Conservation (phyloP, 30 jellyfish, hydroid and myxozoan species). For the Hydractinia echinata region DNA sequence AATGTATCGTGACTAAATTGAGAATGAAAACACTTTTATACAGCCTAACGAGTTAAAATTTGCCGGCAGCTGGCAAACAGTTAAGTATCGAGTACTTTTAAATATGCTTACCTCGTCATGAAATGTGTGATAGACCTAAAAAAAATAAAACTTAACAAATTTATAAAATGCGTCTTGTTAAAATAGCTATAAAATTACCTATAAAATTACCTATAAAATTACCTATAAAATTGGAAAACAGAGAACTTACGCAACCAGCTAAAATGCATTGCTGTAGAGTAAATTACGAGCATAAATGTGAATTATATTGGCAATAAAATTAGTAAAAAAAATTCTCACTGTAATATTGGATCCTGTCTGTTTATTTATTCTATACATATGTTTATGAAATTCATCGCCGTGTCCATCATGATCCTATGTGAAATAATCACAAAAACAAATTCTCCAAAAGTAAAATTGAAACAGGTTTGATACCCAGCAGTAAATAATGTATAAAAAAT, state of each 20-base stretch:
- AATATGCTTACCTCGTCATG: slow-evolving; percentile 81
- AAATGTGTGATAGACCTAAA: slow-evolving; percentile 85
- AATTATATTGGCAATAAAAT: neutral
- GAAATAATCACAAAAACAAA: neutral
- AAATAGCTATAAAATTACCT: neutral
- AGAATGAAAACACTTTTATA: neutral
- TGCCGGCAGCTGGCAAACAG: neutral
- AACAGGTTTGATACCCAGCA: neutral
- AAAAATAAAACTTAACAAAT: neutral
- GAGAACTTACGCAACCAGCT: neutral
- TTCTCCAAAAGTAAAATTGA: too few species aligned
- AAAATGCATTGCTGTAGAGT: neutral
- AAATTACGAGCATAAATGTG: too few species aligned
- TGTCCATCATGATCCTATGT: slow-evolving; percentile 94
- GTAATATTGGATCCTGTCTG: slow-evolving; percentile 92
- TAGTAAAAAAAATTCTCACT: slow-evolving; percentile 23
- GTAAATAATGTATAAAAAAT: neutral
- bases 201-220: neutral
- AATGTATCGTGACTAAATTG: neutral
- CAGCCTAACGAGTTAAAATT: neutral
- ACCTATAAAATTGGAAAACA: neutral
- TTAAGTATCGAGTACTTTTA: neutral
- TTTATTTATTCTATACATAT: slow-evolving; percentile 91
- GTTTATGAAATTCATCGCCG: slow-evolving; percentile 96
- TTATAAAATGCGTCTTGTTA: neutral